phyloP scores from a whole-genome alignment of 2,797 vertebrate species.

The Chanos chanos region DNA sequence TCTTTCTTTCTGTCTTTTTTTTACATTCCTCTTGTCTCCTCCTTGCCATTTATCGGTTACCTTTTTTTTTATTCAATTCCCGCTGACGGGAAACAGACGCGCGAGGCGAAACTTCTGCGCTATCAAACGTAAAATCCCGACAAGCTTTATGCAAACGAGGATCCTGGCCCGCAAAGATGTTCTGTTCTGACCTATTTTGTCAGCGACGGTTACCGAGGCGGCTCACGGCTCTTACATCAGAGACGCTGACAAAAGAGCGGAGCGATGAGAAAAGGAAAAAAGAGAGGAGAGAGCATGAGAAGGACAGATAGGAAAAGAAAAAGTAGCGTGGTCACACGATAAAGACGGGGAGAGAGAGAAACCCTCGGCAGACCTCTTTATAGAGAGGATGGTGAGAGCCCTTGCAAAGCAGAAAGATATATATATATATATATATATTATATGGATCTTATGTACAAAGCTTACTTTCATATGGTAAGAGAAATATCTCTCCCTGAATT shows the following conservation, averaged over 20 bases:
- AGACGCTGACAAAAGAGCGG: constrained; percentile 28
- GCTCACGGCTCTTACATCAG: constrained; percentile 52
- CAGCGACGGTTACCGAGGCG: constrained; percentile 47
- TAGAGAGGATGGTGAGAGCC: too few relatives aligned
- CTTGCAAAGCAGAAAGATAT: too few relatives aligned
- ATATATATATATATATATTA: too few relatives aligned
- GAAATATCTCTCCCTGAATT: not conserved
- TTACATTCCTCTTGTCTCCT: constrained; percentile 27
- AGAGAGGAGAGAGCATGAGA: not conserved
- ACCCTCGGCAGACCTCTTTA: too few relatives aligned
- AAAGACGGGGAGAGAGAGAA: too few relatives aligned
- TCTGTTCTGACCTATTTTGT: constrained; percentile 62
- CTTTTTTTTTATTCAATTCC: constrained; percentile 49
- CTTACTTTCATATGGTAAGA: too few relatives aligned
- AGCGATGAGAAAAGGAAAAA: not conserved
- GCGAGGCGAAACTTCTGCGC: constrained; percentile 41
- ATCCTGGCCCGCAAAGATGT: constrained; percentile 38
- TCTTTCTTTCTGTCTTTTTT: constrained; percentile 1
- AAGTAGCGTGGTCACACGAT: constrained; percentile 37
- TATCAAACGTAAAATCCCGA: constrained; percentile 57
- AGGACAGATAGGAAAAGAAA: constrained; percentile 26
- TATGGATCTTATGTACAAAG: too few relatives aligned
- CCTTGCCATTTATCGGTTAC: constrained; percentile 55
- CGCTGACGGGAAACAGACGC: constrained; percentile 38
- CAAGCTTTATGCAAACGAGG: constrained; percentile 51